Base-by-base conservation (phyloP, 2,888 invertebrate species). In the Scaptomyza polygonia region DNA sequence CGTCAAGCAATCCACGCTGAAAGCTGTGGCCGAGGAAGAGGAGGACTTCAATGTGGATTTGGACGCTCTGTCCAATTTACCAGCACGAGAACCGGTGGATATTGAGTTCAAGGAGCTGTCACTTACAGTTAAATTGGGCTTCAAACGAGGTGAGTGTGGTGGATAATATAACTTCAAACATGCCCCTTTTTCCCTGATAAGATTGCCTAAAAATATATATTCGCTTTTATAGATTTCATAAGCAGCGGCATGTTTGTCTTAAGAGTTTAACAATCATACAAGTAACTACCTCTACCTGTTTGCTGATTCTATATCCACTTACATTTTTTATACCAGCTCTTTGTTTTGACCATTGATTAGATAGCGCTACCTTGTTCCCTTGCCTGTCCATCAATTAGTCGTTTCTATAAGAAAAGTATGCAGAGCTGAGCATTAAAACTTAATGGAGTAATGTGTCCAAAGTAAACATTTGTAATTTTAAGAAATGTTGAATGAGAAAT, bases 21-120 rank as follows among this genome's bases (percentile, higher is more conserved):
- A 84, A 25, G 51, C 86, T 5, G 81, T 84, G 7, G 64, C 16
- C 11, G 82, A 84, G 40, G 56, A 11, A 14, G 62, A 64, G 39
- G 86, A 86, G 56, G 76, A 82, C 7, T 21, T 67, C 0, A 52
- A 77, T 25, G 55, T 72, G 6, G 75, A 84, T 18, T 61, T 57
- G 18, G 74, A 72, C 44, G 88, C 89, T 2, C 86, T 92, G 18
- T 89, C 91, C 18, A 90, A 91, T 72, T 76, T 92, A 54, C 92
- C 92, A 8, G 70, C 88, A 7, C 92, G 92, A 45, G 93, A 94
- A 12, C 93, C 94, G 1, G 93, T 96, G 34, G 95, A 96, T 87
- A 94, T 97, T 69, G 93, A 94, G 74, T 96, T 96, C 90, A 94
- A 95, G 64, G 94, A 96, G 86, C 93, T 97, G 70, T 94, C 94